A percentile compares a stretch with the other conserved stretches of the same genome.
These are phyloP conservation scores for Wasmannia auropunctata DNA, from an alignment of 1,140 invertebrate genomes.

Conservation along the genomic window DNA sequence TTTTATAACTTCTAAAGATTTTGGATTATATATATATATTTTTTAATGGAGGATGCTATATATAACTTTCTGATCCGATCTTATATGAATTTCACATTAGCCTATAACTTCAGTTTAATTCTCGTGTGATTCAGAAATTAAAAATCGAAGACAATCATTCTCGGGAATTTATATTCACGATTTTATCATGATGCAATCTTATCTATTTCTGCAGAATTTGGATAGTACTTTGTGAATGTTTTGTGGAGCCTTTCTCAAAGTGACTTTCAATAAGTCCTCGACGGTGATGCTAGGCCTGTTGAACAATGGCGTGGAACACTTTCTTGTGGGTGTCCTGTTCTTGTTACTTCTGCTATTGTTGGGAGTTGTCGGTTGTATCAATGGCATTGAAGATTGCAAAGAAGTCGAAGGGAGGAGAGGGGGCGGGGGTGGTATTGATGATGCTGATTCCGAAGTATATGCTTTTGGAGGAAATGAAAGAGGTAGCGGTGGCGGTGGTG, in stretches of 20 bases:
- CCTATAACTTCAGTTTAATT: background rate
- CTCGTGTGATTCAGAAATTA: background rate
- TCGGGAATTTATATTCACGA: background rate
- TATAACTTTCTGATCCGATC: background rate
- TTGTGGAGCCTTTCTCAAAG: constrained; percentile 77
- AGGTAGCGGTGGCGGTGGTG: background rate
- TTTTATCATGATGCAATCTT: background rate
- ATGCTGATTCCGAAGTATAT: background rate
- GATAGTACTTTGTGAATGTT: constrained; percentile 70
- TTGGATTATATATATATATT: background rate
- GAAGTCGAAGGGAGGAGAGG: constrained; percentile 37
- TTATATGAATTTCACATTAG: background rate
- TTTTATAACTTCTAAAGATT: background rate
- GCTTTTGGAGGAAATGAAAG: background rate
- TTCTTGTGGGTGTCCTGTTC: constrained; percentile 65
- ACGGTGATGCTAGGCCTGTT: constrained; percentile 78
- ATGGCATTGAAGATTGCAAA: constrained; percentile 57
- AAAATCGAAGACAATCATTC: background rate
- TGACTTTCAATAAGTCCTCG: constrained; percentile 81
- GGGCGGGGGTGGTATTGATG: constrained; percentile 22
- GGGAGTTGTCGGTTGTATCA: constrained; percentile 30
- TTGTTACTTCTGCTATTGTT: constrained; percentile 56
- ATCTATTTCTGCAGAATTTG: background rate
- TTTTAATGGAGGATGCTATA: background rate
- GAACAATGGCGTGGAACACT: constrained; percentile 67